These are phyloP conservation scores for Apocrypta bakeri DNA, from an alignment of 1,140 invertebrate species.

Conservation along the genomic window DNA sequence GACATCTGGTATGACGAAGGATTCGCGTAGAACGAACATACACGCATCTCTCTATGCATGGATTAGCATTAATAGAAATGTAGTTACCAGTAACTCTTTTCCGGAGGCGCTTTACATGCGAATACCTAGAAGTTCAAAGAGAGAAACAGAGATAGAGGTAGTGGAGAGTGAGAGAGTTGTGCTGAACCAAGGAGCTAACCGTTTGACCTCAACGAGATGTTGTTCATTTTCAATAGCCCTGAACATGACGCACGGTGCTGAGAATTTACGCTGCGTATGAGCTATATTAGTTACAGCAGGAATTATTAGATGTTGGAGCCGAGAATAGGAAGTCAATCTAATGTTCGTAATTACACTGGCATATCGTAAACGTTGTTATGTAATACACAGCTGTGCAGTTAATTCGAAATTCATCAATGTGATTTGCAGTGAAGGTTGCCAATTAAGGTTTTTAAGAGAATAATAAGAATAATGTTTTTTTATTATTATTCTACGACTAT, in stretches of 20 bases:
- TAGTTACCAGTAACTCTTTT: constrained; percentile 35
- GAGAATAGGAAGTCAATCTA: neutral
- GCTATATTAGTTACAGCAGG: neutral
- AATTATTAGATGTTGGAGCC: neutral
- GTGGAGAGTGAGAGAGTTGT: too few relatives aligned
- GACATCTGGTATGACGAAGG: neutral
- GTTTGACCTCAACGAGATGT: constrained; percentile 45
- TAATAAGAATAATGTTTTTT: too few relatives aligned
- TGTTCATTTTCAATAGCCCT: constrained; percentile 50
- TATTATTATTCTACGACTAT: too few relatives aligned
- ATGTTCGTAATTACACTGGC: too few relatives aligned
- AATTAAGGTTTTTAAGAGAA: too few relatives aligned
- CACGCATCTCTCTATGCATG: neutral
- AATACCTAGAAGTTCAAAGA: constrained; percentile 13
- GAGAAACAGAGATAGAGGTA: neutral
- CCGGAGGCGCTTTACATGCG: constrained; percentile 1
- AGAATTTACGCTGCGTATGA: neutral
- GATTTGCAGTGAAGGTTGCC: too few relatives aligned
- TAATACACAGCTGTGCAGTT: too few relatives aligned
- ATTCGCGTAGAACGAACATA: neutral
- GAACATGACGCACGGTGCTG: constrained; percentile 7
- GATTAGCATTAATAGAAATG: constrained; percentile 17
- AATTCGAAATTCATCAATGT: too few relatives aligned
- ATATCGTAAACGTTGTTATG: neutral
- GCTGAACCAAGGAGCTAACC: constrained; percentile 36